A percentile compares a stretch with the other conserved stretches of the same genome.
Evolutionary conservation across 1,140 invertebrate genomes (phyloP).

Genomic region (Coenobita brevimanus): DNA sequence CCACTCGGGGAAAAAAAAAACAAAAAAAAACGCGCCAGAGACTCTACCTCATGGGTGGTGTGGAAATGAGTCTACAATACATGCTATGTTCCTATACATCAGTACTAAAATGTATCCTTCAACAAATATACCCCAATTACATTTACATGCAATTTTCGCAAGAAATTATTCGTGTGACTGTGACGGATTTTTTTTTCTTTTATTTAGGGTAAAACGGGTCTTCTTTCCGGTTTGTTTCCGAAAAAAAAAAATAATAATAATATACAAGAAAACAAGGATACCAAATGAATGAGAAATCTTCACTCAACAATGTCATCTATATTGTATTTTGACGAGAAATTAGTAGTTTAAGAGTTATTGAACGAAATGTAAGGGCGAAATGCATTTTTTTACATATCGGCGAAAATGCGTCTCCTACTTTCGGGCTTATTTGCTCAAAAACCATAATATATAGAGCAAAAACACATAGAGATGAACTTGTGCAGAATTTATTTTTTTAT

Average conservation of each 20-base stretch:
- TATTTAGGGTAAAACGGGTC: neutral
- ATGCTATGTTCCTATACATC: neutral
- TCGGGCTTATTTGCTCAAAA: slow-evolving; percentile 16
- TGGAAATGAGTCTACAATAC: neutral
- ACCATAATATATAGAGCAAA: slow-evolving; percentile 16
- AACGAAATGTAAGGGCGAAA: too few relatives aligned
- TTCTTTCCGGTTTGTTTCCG: slow-evolving; percentile 8
- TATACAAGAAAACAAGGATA: too few relatives aligned
- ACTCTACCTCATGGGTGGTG: neutral
- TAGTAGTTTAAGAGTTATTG: too few relatives aligned
- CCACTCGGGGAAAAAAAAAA: too few relatives aligned
- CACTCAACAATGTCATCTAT: too few relatives aligned
- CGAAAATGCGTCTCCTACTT: slow-evolving; percentile 1
- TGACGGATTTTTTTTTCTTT: neutral
- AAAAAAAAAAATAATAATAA: too few relatives aligned
- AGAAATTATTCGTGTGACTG: slow-evolving; percentile 1
- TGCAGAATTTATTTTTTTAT: slow-evolving; percentile 8
- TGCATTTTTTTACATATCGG: neutral
- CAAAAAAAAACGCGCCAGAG: neutral
- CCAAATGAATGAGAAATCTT: too few relatives aligned
- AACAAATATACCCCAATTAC: neutral
- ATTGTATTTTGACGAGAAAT: too few relatives aligned
- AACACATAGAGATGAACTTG: neutral
- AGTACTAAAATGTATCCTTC: neutral
- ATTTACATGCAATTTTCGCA: neutral